These are phyloP conservation scores for Struthio camelus DNA, from an alignment of 2,113 vertebrate species.

Conservation along the genomic window DNA sequence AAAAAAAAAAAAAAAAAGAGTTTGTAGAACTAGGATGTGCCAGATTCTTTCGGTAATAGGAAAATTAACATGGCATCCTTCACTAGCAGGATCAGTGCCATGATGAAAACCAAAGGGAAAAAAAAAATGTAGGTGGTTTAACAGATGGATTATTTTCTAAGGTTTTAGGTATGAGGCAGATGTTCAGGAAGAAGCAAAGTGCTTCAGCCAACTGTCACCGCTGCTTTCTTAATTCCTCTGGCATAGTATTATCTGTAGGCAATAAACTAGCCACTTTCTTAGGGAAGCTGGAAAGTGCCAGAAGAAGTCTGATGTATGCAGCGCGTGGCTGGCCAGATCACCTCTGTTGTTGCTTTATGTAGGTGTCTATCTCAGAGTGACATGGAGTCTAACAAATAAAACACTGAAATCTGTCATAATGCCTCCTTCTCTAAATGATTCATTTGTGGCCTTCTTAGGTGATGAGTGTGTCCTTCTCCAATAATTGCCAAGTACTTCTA, in stretches of 20 bases:
- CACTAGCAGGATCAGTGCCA: not conserved
- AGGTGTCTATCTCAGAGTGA: not conserved
- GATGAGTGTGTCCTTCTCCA: slow-evolving; percentile 52
- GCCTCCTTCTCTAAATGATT: slow-evolving; percentile 60
- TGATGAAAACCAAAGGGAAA: not conserved
- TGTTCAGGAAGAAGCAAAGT: slow-evolving; percentile 46
- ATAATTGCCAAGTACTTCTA: slow-evolving; percentile 44
- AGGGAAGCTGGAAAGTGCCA: not conserved
- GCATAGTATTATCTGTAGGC: not conserved
- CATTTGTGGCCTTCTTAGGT: slow-evolving; percentile 5
- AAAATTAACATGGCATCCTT: not conserved
- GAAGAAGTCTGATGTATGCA: not conserved
- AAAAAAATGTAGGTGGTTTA: slow-evolving; percentile 43
- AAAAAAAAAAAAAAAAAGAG: not conserved
- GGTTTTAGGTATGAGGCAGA: slow-evolving; percentile 43
- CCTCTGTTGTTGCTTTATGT: not conserved
- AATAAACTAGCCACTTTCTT: not conserved
- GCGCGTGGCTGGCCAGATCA: not conserved
- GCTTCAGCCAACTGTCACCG: slow-evolving; percentile 73
- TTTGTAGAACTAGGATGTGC: not conserved
- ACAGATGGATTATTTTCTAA: slow-evolving; percentile 64
- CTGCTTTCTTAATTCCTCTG: not conserved
- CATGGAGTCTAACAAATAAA: not conserved
- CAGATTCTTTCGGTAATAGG: not conserved
- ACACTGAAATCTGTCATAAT: not conserved